Percentiles rank a stretch among this genome's conserved stretches.
Evolutionary conservation across 2,113 vertebrate genomes (phyloP).

Genomic region (Sapajus apella): DNA sequence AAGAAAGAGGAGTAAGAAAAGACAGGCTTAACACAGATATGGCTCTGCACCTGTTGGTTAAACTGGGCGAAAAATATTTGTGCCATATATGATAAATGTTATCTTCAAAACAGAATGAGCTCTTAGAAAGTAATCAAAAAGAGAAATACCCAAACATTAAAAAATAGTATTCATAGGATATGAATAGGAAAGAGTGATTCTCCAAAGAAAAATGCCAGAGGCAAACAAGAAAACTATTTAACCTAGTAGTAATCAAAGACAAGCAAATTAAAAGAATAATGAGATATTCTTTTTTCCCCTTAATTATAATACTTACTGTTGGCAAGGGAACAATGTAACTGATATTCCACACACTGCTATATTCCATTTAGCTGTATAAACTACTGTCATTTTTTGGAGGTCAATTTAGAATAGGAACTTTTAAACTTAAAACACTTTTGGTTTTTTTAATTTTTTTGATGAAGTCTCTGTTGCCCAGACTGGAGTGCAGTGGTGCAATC

Average conservation of each 20-base stretch:
- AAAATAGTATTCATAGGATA: background rate
- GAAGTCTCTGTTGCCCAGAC: no score
- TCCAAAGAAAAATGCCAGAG: background rate
- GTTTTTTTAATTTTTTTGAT: no score
- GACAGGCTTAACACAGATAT: rapidly evolving
- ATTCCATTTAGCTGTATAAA: background rate
- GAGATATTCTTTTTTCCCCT: background rate
- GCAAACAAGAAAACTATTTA: background rate
- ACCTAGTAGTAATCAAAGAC: background rate
- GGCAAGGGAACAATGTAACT: no score
- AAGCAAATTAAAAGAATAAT: background rate
- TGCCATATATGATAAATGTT: background rate
- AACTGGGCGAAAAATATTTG: background rate
- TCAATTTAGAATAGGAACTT: background rate
- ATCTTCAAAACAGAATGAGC: background rate
- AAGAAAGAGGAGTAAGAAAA: background rate
- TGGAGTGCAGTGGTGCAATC: no score
- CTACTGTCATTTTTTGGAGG: background rate
- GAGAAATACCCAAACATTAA: background rate
- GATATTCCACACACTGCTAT: no score
- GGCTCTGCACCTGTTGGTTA: no score
- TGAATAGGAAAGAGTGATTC: background rate
- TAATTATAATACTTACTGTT: background rate
- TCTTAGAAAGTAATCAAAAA: background rate
- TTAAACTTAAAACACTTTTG: background rate